A percentile compares a stretch with the other conserved stretches of the same genome.
Evolutionary conservation across 2,888 invertebrate species (phyloP).

Genomic region (Dione vanillae): DNA sequence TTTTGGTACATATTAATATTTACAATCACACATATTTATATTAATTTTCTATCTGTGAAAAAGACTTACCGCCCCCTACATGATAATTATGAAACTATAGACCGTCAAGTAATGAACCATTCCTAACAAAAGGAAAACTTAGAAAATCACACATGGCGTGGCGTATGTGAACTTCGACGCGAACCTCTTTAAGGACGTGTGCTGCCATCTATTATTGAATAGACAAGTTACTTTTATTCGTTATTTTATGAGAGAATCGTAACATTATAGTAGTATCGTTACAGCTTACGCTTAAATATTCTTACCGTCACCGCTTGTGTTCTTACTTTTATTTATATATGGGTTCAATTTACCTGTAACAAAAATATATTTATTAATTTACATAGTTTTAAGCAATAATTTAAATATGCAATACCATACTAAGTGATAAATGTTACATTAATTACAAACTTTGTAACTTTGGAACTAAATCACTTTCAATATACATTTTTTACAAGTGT

Average conservation of each 20-base stretch:
- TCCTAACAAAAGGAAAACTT: conserved; percentile 68
- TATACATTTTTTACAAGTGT: no score
- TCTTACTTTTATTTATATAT: conserved; percentile 23
- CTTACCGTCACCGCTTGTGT: conserved; percentile 34
- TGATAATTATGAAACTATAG: conserved; percentile 70
- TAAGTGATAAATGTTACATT: no score
- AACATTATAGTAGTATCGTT: conserved; percentile 40
- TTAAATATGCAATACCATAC: neutral
- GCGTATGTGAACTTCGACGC: conserved; percentile 58
- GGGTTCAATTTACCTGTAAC: conserved; percentile 60
- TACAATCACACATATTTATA: no score
- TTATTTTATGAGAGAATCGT: conserved; percentile 45
- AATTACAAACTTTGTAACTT: no score
- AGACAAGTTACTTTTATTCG: conserved; percentile 53
- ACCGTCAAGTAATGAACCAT: conserved; percentile 64
- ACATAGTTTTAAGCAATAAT: neutral
- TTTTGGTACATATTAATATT: no score
- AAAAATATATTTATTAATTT: conserved; percentile 41
- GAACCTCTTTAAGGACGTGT: conserved; percentile 51
- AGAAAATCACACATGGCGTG: conserved; percentile 62
- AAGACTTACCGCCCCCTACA: conserved; percentile 73
- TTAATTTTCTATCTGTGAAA: neutral
- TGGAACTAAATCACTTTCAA: no score
- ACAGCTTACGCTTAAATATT: conserved; percentile 21
- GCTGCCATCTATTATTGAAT: conserved; percentile 74